These are phyloP conservation scores for Antennarius striatus DNA, from an alignment of 2,113 vertebrate species.

Conservation along the genomic window DNA sequence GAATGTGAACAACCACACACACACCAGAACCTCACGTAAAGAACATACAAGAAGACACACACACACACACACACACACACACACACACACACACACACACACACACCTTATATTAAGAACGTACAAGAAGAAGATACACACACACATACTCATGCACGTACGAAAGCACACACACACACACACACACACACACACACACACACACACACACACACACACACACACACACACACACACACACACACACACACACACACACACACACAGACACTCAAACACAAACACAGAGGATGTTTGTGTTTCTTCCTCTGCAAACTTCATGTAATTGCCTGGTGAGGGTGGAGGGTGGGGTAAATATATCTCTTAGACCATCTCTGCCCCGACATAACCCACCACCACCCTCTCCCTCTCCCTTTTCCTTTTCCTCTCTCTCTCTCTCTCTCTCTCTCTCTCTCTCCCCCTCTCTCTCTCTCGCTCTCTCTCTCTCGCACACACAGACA, in stretches of 20 bases:
- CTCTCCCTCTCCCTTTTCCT: background rate
- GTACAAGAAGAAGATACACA: no score
- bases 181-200: no score
- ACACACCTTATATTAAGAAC: background rate
- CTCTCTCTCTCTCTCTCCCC: background rate
- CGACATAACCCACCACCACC: constrained; percentile 37
- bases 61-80: background rate
- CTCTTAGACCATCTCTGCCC: constrained; percentile 70
- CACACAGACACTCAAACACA: no score
- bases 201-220: no score
- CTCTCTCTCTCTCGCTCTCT: background rate
- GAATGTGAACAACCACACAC: constrained; percentile 15
- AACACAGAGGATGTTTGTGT: constrained; percentile 56
- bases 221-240: background rate
- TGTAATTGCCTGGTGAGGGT: constrained; percentile 67
- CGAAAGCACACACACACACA: no score
- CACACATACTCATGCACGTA: no score
- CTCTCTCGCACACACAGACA: constrained; percentile 4
- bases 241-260: no score
- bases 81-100: background rate
- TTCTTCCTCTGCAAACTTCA: constrained; percentile 55
- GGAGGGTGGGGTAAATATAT: constrained; percentile 69
- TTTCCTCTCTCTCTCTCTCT: no score
- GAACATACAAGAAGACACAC: constrained; percentile 31
- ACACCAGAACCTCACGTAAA: constrained; percentile 9